Base-by-base conservation (phyloP, 2,888 invertebrate genomes). In the Drosophila kambysellisi region DNA sequence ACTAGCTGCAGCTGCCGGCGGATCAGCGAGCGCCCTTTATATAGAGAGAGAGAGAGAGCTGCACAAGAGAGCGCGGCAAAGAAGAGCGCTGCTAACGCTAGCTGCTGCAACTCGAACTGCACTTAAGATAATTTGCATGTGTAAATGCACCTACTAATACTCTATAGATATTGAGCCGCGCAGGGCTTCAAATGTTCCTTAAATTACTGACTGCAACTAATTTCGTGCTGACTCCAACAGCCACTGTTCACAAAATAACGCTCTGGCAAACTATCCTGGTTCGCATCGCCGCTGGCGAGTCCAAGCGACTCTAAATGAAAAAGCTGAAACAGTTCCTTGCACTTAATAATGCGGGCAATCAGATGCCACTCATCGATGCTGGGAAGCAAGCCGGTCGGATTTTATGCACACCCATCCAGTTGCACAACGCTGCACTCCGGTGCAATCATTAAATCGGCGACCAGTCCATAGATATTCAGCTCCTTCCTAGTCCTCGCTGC, bases 321-420 rank as follows among this genome's bases (percentile, higher is more conserved):
- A 2, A 83, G 12, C 2, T 83, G 79, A 32, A 81, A 29, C 73
- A 83, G 66, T 60, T 79, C 75, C 70, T 79, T 83, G 66, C 82
- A 82, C 68, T 65, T 81, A 33, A 81, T 61, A 57, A 81, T 74
- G 58, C 81, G 81, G 17, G 70, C 79, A 54, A 82, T 76, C 33
- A 82, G 73, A 43, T 76, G 75, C 79, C 82, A 82, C 57, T 81
- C 82, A 52, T 83, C 82, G 43, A 64, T 52, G 51, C 54, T 59
- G 12, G 81, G 76, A 39, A 70, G 66, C 33, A 79, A 20, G 17
- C 76, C 67, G 33, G 79, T 83, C 17, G 83, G 76, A 76, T 76
- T 79, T 12, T 82, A 81, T 29, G 79, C 71, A 50, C 83, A 81
- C 11, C 68, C 70, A 54, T 81, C 84, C 52, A 83, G n/a, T 3